phyloP scores from a whole-genome alignment of 2,797 vertebrate genomes.

The Acanthurus leucopareius region DNA sequence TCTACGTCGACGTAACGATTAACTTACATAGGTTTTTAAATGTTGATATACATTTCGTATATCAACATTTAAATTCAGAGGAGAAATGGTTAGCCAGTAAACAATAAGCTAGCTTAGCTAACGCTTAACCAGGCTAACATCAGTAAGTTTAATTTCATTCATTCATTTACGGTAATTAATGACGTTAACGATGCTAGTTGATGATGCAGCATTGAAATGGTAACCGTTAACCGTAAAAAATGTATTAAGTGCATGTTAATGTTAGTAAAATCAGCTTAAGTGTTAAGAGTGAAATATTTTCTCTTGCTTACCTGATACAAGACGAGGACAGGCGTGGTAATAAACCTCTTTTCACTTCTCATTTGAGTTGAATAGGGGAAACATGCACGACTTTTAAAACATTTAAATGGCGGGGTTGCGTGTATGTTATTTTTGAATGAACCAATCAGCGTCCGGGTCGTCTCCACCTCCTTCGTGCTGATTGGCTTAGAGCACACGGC shows the following conservation, averaged over 20 bases:
- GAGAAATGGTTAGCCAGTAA: not conserved
- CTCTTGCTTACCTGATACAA: conserved; percentile 51
- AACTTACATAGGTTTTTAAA: too few relatives aligned
- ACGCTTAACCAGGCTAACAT: not conserved
- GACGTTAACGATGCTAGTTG: too few relatives aligned
- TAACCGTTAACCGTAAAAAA: not conserved
- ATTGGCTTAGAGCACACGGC: conserved; percentile 70
- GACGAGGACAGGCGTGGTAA: not conserved
- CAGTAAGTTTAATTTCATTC: not conserved
- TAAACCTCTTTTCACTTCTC: not conserved
- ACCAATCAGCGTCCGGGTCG: conserved; percentile 74
- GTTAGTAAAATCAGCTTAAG: too few relatives aligned
- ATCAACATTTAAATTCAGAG: too few relatives aligned
- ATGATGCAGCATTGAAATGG: not conserved
- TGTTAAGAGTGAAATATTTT: not conserved
- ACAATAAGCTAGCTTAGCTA: conserved; percentile 17
- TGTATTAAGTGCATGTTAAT: not conserved
- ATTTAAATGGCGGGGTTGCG: conserved; percentile 81
- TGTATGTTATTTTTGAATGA: conserved; percentile 78
- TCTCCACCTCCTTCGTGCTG: conserved; percentile 12
- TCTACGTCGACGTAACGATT: too few relatives aligned
- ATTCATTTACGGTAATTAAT: too few relatives aligned
- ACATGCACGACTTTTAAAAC: conserved; percentile 59
- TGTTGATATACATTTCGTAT: too few relatives aligned
- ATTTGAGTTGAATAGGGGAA: not conserved